Evolutionary conservation across 2,888 invertebrate genomes (phyloP), one percentile per base, ranked within the genome.

Genomic region (Drosophila phalerata): DNA sequence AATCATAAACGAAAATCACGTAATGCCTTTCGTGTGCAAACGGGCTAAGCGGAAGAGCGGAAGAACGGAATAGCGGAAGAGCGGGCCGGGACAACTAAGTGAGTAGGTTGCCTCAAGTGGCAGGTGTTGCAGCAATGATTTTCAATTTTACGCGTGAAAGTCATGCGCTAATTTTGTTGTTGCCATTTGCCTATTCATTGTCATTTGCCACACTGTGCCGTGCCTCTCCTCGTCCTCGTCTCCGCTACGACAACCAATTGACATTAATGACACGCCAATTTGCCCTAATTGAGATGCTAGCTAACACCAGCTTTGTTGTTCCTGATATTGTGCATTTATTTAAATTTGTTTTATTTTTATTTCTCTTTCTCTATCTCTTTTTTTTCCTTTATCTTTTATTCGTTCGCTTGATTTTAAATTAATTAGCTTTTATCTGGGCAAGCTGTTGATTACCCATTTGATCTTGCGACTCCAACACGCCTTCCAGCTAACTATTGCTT

Each of bases 1-100:
- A 87, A 87, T 87, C 87, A 87, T 87, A 90, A 90, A 88, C 90
- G 89, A 88, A 89, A 87, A 90, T 90, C 87, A 87, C 87, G 87
- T 84, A 87, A 81, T 88, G 79, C 85, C 60, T 67, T 75, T 73
- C 53, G 70, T 71, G 37, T 58, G 62, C 42, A 51, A 57, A 53
- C 42, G 30, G 22, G 42, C 28, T 40, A 40, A 67, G 43, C 47
- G 34, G 32, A 13, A 17, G 40, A 17, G 30, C 40, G 32, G 52
- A 13, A 30, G 28, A 17, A 22, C 40, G 32, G 52, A 13, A 30
- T 19, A 49, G 43, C 10, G 38, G 17, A 15, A 13, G 9, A 25
- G 40, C 22, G 38, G 52, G 42, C 42, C 11, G 42, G n/a, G 42
- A 37, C 34, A 28, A 32, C 30, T 22, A 32, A 48, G 34, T 30